These are phyloP conservation scores for Dasysyrphus tricinctus DNA, from an alignment of 2,888 invertebrate species.

Conservation along the genomic window DNA sequence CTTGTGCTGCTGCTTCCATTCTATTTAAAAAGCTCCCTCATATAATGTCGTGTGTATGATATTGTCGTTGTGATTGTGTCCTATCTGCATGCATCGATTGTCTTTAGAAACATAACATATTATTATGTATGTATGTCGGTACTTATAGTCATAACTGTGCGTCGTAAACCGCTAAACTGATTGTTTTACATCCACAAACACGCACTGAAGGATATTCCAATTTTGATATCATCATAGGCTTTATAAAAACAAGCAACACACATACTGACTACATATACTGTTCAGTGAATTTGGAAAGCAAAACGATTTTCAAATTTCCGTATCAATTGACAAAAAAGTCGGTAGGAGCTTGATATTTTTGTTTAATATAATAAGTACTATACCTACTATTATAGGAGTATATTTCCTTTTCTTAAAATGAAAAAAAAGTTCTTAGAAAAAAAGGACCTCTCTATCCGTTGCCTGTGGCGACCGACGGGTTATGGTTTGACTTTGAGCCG, in stretches of 20 bases:
- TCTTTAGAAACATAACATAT: slow-evolving; percentile 30
- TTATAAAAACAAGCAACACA: background rate
- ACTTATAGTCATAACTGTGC: slow-evolving; percentile 43
- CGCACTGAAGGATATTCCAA: slow-evolving; percentile 52
- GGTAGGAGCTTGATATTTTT: background rate
- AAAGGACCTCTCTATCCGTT: slow-evolving; percentile 59
- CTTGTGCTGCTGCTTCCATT: background rate
- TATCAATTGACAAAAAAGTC: slow-evolving; percentile 27
- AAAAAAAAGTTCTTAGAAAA: slow-evolving; percentile 2
- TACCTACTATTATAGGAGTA: background rate
- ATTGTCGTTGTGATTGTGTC: background rate
- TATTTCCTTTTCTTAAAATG: background rate
- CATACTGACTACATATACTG: background rate
- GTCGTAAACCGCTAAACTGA: slow-evolving; percentile 74
- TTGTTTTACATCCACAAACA: slow-evolving; percentile 74
- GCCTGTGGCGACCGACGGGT: slow-evolving; percentile 50
- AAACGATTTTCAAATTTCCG: slow-evolving; percentile 73
- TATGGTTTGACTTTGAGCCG: slow-evolving; percentile 66
- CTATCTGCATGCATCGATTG: slow-evolving; percentile 54
- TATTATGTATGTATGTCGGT: slow-evolving; percentile 1
- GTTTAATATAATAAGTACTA: background rate
- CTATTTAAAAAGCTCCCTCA: slow-evolving; percentile 24
- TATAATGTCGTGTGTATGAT: background rate
- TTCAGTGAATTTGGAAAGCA: slow-evolving; percentile 55
- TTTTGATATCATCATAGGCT: slow-evolving; percentile 19